A percentile compares a stretch with the other conserved stretches of the same genome.
Evolutionary conservation across 2,888 invertebrate genomes (phyloP).

Genomic region (Beris chalybata): DNA sequence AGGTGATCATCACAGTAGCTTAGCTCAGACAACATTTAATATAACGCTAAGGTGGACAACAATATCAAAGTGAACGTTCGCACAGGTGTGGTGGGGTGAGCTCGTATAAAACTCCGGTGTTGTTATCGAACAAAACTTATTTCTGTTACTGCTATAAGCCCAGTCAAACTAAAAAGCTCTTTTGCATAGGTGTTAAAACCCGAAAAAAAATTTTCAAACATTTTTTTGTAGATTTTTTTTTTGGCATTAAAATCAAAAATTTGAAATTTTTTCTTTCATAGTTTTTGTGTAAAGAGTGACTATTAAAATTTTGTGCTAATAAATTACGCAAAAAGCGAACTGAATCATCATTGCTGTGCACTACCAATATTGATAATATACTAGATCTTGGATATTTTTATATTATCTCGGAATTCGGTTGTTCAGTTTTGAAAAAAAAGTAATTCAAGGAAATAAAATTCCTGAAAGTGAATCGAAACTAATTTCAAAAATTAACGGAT

Average conservation of each 20-base stretch:
- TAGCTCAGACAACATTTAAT: no score
- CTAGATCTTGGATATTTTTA: no score
- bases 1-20: not conserved
- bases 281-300: no score
- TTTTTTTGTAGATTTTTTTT: constrained; percentile 13
- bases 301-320: no score
- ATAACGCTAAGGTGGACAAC: not conserved
- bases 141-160: constrained; percentile 53
- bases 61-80: not conserved
- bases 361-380: no score
- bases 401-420: no score
- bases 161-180: constrained; percentile 30
- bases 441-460: not conserved
- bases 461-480: no score
- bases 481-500: no score
- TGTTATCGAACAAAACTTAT: constrained; percentile 53
- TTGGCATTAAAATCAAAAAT: not conserved
- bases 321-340: no score
- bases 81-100: constrained; percentile 39
- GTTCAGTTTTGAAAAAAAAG: no score
- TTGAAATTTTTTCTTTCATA: no score
- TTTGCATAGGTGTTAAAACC: not conserved
- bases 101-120: constrained; percentile 55
- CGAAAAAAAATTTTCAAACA: not conserved
- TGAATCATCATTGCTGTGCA: no score